phyloP scores from a whole-genome alignment of 2,888 invertebrate species.

The Theodoxus fluviatilis region DNA sequence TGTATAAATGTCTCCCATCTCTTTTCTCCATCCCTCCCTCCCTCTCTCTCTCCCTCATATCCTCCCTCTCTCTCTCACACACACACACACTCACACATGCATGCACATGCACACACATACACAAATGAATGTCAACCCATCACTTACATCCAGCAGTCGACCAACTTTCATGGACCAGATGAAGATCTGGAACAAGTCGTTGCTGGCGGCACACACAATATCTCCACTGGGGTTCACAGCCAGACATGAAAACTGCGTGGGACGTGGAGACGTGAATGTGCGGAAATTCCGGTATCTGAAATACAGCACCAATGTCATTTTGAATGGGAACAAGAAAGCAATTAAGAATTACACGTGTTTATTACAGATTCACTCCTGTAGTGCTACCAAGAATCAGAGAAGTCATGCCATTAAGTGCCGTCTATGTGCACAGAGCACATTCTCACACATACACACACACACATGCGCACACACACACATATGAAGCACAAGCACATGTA shows the following conservation, averaged over 20 bases:
- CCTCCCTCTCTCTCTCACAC: neutral
- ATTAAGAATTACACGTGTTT: no score
- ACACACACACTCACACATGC: neutral
- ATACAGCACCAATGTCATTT: neutral
- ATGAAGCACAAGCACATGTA: no score
- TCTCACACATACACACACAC: no score
- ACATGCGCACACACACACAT: no score
- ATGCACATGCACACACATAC: no score
- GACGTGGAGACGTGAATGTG: conserved; percentile 89
- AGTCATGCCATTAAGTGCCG: no score
- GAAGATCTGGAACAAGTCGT: conserved; percentile 93
- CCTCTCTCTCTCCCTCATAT: no score
- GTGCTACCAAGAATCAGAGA: no score
- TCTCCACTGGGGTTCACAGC: conserved; percentile 90
- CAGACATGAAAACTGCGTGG: conserved; percentile 90
- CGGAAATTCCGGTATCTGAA: conserved; percentile 95
- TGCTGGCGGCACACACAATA: conserved; percentile 91
- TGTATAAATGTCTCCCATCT: no score
- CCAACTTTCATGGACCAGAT: conserved; percentile 96
- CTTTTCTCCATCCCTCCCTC: no score
- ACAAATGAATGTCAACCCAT: neutral
- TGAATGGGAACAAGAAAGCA: neutral
- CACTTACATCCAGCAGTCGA: conserved; percentile 80
- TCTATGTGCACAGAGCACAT: no score
- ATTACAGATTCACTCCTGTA: no score